Evolutionary conservation across 2,888 invertebrate species (phyloP).

Genomic region (Euzetes globulus): DNA sequence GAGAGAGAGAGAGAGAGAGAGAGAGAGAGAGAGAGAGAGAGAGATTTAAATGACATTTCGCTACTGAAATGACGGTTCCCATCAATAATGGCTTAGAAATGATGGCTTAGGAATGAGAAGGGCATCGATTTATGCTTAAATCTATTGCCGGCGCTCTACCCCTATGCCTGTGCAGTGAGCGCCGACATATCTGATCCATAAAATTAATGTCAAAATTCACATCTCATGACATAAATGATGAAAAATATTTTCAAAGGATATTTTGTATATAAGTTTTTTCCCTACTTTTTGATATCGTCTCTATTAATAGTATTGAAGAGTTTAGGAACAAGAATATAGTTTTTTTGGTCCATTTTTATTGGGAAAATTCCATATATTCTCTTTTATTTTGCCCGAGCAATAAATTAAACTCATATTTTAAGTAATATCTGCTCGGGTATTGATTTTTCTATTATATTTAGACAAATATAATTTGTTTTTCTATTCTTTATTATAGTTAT

Average conservation of each 20-base stretch:
- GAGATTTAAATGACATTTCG: not conserved
- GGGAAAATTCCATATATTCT: too few relatives aligned
- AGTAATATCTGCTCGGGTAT: too few relatives aligned
- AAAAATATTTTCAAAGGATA: not conserved
- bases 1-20: not conserved
- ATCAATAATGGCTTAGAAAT: not conserved
- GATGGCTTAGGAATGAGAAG: not conserved
- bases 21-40: not conserved
- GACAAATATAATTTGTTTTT: too few relatives aligned
- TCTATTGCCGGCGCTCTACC: not conserved
- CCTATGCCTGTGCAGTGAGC: not conserved
- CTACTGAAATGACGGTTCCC: not conserved
- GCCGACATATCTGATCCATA: not conserved
- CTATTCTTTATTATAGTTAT: too few relatives aligned
- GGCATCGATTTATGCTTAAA: not conserved
- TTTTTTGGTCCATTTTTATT: too few relatives aligned
- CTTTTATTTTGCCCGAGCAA: too few relatives aligned
- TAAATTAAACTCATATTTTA: too few relatives aligned
- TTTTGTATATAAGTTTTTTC: too few relatives aligned
- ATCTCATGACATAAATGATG: not conserved
- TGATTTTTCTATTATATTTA: too few relatives aligned
- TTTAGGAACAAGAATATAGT: too few relatives aligned
- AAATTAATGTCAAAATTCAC: not conserved
- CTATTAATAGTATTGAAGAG: too few relatives aligned
- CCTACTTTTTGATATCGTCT: too few relatives aligned